phyloP scores from a whole-genome alignment of 2,888 invertebrate species.

The Gastracanthus pulcherrimus region DNA sequence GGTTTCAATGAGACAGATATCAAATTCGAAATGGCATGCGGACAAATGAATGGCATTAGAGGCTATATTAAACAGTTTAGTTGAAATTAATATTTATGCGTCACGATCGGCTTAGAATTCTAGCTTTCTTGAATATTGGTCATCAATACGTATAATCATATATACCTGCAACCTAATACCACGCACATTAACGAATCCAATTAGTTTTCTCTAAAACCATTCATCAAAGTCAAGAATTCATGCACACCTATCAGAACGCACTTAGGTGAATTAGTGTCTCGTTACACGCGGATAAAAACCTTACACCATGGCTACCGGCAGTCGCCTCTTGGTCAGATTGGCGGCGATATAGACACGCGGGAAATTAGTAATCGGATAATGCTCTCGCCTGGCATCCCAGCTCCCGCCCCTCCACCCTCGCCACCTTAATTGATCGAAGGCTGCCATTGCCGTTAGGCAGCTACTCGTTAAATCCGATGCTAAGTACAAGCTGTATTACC shows the following conservation, averaged over 20 bases:
- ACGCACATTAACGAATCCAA: background rate
- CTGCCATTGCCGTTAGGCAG: constrained; percentile 39
- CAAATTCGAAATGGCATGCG: too few relatives aligned
- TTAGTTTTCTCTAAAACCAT: too few relatives aligned
- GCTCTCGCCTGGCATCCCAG: background rate
- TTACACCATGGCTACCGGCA: background rate
- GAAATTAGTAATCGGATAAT: constrained; percentile 55
- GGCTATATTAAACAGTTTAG: too few relatives aligned
- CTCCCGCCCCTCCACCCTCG: background rate
- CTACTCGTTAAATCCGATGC: constrained; percentile 51
- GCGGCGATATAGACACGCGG: constrained; percentile 12
- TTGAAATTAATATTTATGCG: too few relatives aligned
- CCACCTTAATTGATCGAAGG: constrained; percentile 44
- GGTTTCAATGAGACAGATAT: too few relatives aligned
- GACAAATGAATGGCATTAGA: too few relatives aligned
- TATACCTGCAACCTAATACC: too few relatives aligned
- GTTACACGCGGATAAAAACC: constrained; percentile 12
- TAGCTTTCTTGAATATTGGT: too few relatives aligned
- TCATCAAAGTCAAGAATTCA: background rate
- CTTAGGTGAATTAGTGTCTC: constrained; percentile 33
- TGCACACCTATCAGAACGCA: constrained; percentile 8
- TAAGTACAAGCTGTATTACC: constrained; percentile 37
- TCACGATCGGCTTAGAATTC: too few relatives aligned
- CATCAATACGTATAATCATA: too few relatives aligned
- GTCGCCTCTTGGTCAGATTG: background rate